Evolutionary conservation across 1,140 invertebrate genomes (phyloP).

Genomic region (Stegodyphus mimosarum): DNA sequence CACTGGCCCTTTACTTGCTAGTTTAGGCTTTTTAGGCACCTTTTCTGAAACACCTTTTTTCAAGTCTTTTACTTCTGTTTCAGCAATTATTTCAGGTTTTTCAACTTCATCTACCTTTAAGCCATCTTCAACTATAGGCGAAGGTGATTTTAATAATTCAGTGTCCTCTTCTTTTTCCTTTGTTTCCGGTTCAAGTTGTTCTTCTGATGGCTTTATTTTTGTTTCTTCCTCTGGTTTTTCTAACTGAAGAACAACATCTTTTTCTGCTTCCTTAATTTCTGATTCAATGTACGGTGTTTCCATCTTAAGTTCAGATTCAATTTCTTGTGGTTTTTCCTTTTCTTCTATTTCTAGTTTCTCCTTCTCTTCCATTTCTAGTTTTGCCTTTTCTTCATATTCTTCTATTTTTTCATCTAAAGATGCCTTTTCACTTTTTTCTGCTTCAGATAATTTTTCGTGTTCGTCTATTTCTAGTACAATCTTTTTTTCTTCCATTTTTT

Average conservation of each 20-base stretch:
- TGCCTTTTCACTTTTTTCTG: constrained; percentile 46
- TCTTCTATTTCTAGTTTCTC: constrained; percentile 50
- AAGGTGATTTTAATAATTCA: not conserved
- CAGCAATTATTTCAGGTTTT: not conserved
- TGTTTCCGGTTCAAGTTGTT: constrained; percentile 37
- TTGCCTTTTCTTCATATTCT: constrained; percentile 5
- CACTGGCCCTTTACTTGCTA: constrained; percentile 1
- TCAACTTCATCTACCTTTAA: not conserved
- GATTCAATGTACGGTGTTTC: constrained; percentile 3
- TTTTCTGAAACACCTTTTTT: not conserved
- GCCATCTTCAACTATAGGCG: not conserved
- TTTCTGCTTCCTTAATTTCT: constrained; percentile 23
- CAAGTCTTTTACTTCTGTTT: constrained; percentile 7
- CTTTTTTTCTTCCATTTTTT: constrained; percentile 23
- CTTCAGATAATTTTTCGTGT: constrained; percentile 51
- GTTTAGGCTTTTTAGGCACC: constrained; percentile 20
- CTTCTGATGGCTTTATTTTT: constrained; percentile 11
- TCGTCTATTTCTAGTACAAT: constrained; percentile 44
- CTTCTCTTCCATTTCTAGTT: constrained; percentile 55
- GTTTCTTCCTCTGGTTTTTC: constrained; percentile 33
- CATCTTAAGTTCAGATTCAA: constrained; percentile 43
- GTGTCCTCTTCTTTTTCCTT: constrained; percentile 42
- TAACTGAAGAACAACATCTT: constrained; percentile 41
- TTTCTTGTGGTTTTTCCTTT: constrained; percentile 47
- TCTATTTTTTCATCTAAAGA: constrained; percentile 13